Evolutionary conservation across 2,888 invertebrate genomes (phyloP).

Genomic region (Neria commutata): DNA sequence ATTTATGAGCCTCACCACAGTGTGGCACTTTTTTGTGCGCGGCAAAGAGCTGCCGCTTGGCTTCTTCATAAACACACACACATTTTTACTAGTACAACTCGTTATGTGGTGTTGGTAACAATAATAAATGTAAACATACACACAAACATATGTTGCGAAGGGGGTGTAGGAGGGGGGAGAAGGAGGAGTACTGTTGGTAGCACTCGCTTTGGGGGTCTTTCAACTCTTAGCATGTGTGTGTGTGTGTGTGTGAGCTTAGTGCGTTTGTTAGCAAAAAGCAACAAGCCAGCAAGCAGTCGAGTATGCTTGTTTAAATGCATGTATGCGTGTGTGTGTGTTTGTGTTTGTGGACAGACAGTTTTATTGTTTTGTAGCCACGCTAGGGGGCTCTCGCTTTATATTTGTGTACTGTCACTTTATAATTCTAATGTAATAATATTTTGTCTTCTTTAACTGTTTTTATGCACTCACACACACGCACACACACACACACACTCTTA

Average conservation of each 20-base stretch:
- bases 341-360: constrained; percentile 4
- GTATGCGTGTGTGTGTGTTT: constrained; percentile 8
- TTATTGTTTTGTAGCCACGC: constrained; percentile 2
- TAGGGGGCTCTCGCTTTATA: constrained; percentile 16
- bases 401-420: constrained; percentile 15
- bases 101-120: no score
- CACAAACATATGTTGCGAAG: no score
- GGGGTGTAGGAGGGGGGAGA: background rate
- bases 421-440: constrained; percentile 25
- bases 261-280: constrained; percentile 12
- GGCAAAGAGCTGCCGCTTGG: background rate
- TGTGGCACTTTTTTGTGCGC: constrained; percentile 19
- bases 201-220: background rate
- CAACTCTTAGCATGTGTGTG: constrained; percentile 8
- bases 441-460: no score
- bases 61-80: background rate
- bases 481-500: no score
- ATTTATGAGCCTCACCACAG: constrained; percentile 28
- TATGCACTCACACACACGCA: no score
- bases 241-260: no score
- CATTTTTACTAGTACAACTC: no score
- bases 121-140: no score
- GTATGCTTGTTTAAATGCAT: background rate
- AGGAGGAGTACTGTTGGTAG: background rate
- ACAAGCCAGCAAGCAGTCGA: background rate